These are phyloP conservation scores for Netelia fuscicornis DNA, from an alignment of 2,888 invertebrate species.

Conservation along the genomic window DNA sequence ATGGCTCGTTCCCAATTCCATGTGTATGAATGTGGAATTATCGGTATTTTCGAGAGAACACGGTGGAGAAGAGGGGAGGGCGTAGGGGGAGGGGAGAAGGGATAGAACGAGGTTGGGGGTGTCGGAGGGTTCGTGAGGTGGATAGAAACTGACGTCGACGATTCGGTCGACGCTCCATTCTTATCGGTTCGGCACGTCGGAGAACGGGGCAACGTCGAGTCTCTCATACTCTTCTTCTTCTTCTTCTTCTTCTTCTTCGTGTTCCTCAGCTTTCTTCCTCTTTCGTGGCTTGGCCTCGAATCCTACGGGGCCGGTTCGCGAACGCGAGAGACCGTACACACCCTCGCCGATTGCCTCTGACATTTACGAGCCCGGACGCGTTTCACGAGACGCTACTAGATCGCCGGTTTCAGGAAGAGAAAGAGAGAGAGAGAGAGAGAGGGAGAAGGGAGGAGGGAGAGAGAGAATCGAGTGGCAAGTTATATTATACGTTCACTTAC, in stretches of 20 bases:
- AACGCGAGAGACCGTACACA: constrained; percentile 56
- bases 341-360: constrained; percentile 59
- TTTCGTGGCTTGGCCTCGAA: constrained; percentile 32
- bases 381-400: constrained; percentile 42
- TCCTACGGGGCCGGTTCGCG: constrained; percentile 26
- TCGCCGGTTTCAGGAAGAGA: not conserved
- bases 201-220: constrained; percentile 32
- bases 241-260: constrained; percentile 3
- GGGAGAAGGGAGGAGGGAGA: constrained; percentile 5
- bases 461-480: constrained; percentile 47
- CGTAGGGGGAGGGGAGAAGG: constrained; percentile 13
- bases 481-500: constrained; percentile 48
- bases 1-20: constrained; percentile 67
- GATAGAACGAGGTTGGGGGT: not conserved
- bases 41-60: constrained; percentile 61
- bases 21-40: constrained; percentile 67
- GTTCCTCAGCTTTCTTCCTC: not conserved
- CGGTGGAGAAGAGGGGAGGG: not conserved
- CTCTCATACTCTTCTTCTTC: not conserved
- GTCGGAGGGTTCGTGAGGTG: constrained; percentile 11
- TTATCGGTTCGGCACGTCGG: constrained; percentile 65
- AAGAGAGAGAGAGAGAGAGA: not conserved
- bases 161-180: constrained; percentile 61
- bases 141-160: constrained; percentile 60
- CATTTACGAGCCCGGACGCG: constrained; percentile 61